Percentiles rank a stretch among this genome's conserved stretches.
Conservation (phyloP, 2,888 invertebrate species). For the Drosophila nr. fundita region DNA sequence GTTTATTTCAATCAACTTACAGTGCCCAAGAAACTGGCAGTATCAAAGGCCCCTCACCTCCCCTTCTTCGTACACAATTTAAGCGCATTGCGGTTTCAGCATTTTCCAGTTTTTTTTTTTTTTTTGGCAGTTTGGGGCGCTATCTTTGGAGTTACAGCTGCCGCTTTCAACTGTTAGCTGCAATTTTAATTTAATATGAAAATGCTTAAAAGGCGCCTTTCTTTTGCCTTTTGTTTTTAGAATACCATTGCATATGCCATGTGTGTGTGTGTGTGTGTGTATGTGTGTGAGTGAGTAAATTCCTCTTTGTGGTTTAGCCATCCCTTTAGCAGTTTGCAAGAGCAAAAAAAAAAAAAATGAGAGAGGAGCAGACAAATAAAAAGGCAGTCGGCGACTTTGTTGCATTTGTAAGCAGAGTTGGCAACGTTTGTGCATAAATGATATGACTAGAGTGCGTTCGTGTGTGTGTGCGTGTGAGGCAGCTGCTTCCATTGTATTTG, state of each 20-base stretch:
- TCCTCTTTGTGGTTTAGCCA: slow-evolving; percentile 45
- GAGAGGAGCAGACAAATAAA: slow-evolving; percentile 52
- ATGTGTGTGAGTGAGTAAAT: slow-evolving; percentile 33
- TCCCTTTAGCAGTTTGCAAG: slow-evolving; percentile 15
- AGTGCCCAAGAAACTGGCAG: slow-evolving; percentile 33
- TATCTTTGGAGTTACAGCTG: slow-evolving; percentile 47
- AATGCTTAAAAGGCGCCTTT: slow-evolving; percentile 69
- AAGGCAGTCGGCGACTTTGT: slow-evolving; percentile 64
- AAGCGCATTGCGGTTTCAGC: slow-evolving; percentile 20
- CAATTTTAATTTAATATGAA: slow-evolving; percentile 77
- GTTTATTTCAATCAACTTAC: slow-evolving; percentile 45
- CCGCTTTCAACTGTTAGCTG: slow-evolving; percentile 50
- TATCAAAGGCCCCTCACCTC: slow-evolving; percentile 30
- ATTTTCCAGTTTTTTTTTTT: slow-evolving; percentile 21
- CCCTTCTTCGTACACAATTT: neutral
- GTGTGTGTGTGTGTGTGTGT: slow-evolving; percentile 13
- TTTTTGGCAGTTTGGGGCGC: slow-evolving; percentile 23
- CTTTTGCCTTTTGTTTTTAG: slow-evolving; percentile 44
- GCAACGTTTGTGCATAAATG: slow-evolving; percentile 79
- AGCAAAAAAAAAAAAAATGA: slow-evolving; percentile 14
- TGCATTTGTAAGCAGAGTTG: slow-evolving; percentile 68
- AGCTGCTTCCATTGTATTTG: slow-evolving; percentile 56
- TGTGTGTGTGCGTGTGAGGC: slow-evolving; percentile 21
- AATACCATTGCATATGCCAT: slow-evolving; percentile 45
- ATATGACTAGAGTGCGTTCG: slow-evolving; percentile 48